Evolutionary conservation across 53 echinoderm and acorn worm species (phyloP), one percentile per base, ranked within the genome.

Genomic region (Patiria pectinifera): DNA sequence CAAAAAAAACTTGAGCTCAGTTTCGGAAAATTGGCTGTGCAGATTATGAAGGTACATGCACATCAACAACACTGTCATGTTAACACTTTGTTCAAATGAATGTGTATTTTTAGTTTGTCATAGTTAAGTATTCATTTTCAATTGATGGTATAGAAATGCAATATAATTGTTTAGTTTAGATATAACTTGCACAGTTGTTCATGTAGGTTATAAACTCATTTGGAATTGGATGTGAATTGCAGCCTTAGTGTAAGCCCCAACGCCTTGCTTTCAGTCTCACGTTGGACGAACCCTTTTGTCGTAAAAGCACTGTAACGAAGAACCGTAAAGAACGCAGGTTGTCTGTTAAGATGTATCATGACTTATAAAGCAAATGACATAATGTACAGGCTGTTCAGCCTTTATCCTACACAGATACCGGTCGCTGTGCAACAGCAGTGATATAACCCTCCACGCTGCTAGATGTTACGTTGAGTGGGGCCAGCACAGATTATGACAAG

Each of bases 361-460:
- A 62, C 59, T 87, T 58, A 62, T 87, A 53, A 53, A 77, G 87
- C 62, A 6, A 48, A 19, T 87, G 87, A 77, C 87, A 78, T 87
- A 87, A 87, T 87, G 62, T 60, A 59, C 62, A 87, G 87, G 87
- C 87, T 78, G 19, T 77, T 78, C 87, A 87, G 87, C 87, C 87
- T 87, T 87, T 87, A 87, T 87, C 77, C 87, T 58, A 87, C 78
- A 87, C 87, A 87, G 87, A 87, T 87, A 45, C 87, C 26, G 48
- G 77, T 59, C 71, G 87, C 77, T 87, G 87, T 77, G 59, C 87
- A 60, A 59, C 87, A 87, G 61, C 87, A 87, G 61, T 87, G 87
- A 87, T 87, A 75, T 76, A 76, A 87, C 76, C 87, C 59, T 45
- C 75, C 75, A 87, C 16, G 87, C 71, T 78, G 87, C 76, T 44